A percentile compares a stretch with the other conserved stretches of the same genome.
phyloP scores from a whole-genome alignment of 2,797 vertebrate genomes.

The Xenopus petersii region DNA sequence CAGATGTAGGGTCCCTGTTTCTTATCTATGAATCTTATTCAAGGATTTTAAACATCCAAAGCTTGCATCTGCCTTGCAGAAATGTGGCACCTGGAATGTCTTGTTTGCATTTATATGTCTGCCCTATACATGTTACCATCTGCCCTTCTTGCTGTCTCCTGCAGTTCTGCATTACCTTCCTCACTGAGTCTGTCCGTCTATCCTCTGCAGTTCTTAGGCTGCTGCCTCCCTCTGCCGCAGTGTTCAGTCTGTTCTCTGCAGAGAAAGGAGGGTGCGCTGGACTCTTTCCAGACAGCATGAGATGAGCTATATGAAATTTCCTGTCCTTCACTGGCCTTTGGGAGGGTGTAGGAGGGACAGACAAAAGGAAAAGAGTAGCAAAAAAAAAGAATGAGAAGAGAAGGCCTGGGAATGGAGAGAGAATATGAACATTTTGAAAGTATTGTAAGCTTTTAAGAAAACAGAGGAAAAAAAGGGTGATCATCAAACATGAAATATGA shows the following conservation, averaged over 20 bases:
- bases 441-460: too few species aligned
- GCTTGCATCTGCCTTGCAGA: background rate
- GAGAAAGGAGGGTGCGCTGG: slow-evolving; percentile 30
- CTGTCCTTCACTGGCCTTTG: background rate
- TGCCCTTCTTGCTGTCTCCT: background rate
- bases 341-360: background rate
- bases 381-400: too few species aligned
- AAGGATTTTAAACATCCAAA: background rate
- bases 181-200: slow-evolving; percentile 30
- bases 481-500: too few species aligned
- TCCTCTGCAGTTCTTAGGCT: slow-evolving; percentile 17
- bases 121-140: background rate
- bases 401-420: too few species aligned
- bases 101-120: too few species aligned
- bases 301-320: background rate
- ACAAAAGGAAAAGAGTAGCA: background rate
- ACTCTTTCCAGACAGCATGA: slow-evolving; percentile 20
- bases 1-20: background rate
- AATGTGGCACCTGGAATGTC: background rate
- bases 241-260: slow-evolving; percentile 29
- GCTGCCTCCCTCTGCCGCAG: slow-evolving; percentile 31
- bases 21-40: background rate
- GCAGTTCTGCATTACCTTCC: slow-evolving; percentile 34
- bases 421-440: too few species aligned
- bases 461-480: too few species aligned